Base-by-base conservation (phyloP, 2,113 vertebrate genomes). In the Hypanus sabinus region DNA sequence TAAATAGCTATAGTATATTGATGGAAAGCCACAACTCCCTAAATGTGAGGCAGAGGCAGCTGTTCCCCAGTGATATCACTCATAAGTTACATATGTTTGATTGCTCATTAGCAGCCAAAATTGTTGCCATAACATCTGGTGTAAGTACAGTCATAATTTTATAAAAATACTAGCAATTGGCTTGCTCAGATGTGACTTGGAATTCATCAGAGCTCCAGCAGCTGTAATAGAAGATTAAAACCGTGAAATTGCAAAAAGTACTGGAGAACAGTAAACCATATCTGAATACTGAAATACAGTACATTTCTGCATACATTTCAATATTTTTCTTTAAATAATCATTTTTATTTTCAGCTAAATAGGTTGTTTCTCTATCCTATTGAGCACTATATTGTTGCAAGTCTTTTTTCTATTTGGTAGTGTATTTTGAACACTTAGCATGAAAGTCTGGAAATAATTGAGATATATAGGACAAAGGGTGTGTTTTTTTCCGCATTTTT, bases 401-500 rank as follows among this genome's bases (percentile, higher is more conserved):
- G n/a, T 65, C 14, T 68, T 65, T n/a, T 68, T 73, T 73, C 11
- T 27, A 24, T 30, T 90, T 93, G 8, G 36, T 71, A 73, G 73
- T 73, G 11, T 68, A 93, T 73, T 93, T 75, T 93, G 70, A 93
- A 30, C 22, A 14, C 70, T 55, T 27, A 14, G 71, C 10, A 27
- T 93, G 36, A 73, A 75, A 75, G 16, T 93, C 70, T 93, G 91
- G 91, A 93, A 93, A 93, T 46, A 93, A 71, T 71, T 73, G 90
- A 71, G 18, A 27, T 93, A 70, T 73, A 30, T 93, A 46, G 70
- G 91, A 46, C 18, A 12, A 46, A 73, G 68, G 83, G 70, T 65
- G 88, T 38, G 30, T 68, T 27, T 71, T 68, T 36, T 65, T 18
- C n/a, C n/a, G n/a, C n/a, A n/a, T 87, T 36, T 65, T 65, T 90